These are phyloP conservation scores for Cavia aperea DNA, from an alignment of 2,113 vertebrate genomes.

Conservation along the genomic window DNA sequence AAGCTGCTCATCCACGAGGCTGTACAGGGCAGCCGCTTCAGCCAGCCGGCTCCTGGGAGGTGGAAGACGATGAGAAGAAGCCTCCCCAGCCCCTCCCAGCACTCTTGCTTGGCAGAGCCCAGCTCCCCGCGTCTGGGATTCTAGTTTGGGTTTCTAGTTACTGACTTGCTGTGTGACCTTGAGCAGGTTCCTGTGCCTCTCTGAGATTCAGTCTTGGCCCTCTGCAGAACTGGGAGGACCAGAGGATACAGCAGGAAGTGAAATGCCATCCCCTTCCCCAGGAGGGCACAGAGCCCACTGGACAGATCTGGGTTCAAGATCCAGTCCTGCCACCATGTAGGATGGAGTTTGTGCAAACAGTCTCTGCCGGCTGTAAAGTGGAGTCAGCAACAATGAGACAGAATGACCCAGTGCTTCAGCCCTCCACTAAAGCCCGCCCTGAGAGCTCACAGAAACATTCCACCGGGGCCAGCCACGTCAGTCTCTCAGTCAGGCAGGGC, in stretches of 20 bases:
- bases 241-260: background rate
- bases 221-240: background rate
- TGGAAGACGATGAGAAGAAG: background rate
- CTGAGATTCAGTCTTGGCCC: background rate
- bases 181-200: background rate
- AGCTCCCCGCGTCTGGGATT: background rate
- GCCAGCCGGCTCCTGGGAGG: slow-evolving; percentile 80
- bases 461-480: background rate
- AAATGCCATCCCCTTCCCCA: background rate
- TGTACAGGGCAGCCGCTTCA: slow-evolving; percentile 80
- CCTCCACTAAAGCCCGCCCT: background rate
- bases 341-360: background rate
- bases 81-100: too few relatives aligned
- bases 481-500: accelerated
- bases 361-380: background rate
- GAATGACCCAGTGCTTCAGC: accelerated
- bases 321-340: background rate
- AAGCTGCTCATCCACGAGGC: slow-evolving; percentile 87
- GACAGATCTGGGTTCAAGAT: background rate
- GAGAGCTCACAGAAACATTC: background rate
- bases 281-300: background rate
- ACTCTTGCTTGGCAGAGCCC: background rate
- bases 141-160: background rate
- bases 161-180: slow-evolving; percentile 3
- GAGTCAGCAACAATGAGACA: background rate